Conservation (phyloP, 2,888 invertebrate species). For the Lamellibrachia columna region DNA sequence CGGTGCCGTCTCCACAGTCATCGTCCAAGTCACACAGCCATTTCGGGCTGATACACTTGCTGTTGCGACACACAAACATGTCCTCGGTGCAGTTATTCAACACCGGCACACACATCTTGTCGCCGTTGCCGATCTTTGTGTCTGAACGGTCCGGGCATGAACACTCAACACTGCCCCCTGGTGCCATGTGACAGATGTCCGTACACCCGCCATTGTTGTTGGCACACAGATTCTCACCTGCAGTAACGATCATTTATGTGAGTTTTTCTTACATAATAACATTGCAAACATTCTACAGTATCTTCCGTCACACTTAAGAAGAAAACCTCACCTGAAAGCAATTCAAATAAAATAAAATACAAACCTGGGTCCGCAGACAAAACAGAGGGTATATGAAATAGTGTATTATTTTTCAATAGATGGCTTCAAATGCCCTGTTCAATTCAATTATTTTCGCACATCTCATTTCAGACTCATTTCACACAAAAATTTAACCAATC, state of each 20-base stretch:
- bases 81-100: slow-evolving; percentile 51
- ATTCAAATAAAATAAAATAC: too few species aligned
- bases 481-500: too few species aligned
- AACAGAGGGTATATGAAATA: too few species aligned
- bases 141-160: slow-evolving; percentile 80
- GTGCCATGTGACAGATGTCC: slow-evolving; percentile 89
- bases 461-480: too few species aligned
- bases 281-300: neutral
- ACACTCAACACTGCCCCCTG: slow-evolving; percentile 85
- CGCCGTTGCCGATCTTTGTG: slow-evolving; percentile 70
- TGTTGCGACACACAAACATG: slow-evolving; percentile 90
- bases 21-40: slow-evolving; percentile 84
- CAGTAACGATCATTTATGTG: neutral
- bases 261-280: neutral
- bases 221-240: slow-evolving; percentile 72
- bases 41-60: slow-evolving; percentile 79
- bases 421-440: too few species aligned
- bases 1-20: slow-evolving; percentile 59
- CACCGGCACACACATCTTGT: slow-evolving; percentile 85
- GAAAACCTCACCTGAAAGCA: too few species aligned
- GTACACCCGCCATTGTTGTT: slow-evolving; percentile 93
- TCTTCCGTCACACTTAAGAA: too few species aligned
- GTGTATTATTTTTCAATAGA: too few species aligned
- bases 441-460: too few species aligned
- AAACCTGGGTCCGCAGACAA: too few species aligned